Conservation (phyloP, 2,797 vertebrate genomes). For the Acrossocheilus fasciatus region DNA sequence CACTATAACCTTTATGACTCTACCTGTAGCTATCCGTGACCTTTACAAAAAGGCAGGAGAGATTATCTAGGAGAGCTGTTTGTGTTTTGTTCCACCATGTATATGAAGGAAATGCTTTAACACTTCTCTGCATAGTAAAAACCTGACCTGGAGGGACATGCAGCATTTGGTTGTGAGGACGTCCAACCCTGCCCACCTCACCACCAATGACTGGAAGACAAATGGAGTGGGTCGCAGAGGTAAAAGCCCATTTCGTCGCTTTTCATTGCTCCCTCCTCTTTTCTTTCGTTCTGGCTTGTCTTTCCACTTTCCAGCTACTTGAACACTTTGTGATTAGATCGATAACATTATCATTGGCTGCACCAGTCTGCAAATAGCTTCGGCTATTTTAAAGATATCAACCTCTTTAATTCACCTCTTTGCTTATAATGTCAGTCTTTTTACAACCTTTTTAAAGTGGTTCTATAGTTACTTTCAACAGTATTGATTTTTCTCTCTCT, state of each 20-base stretch:
- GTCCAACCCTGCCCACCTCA: constrained; percentile 91
- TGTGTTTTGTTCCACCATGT: neutral
- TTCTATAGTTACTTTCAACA: constrained; percentile 51
- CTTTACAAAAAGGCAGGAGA: constrained; percentile 56
- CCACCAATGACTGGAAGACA: constrained; percentile 92
- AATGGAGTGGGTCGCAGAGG: constrained; percentile 96
- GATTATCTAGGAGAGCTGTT: neutral
- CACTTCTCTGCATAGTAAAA: constrained; percentile 81
- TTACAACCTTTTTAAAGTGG: constrained; percentile 39
- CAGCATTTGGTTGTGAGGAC: constrained; percentile 97
- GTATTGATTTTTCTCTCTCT: constrained; percentile 55
- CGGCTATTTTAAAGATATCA: constrained; percentile 30
- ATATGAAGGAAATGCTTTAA: neutral
- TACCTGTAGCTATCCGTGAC: constrained; percentile 45
- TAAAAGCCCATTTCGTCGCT: constrained; percentile 64
- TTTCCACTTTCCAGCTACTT: constrained; percentile 27
- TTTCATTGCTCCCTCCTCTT: neutral
- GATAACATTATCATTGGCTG: constrained; percentile 39
- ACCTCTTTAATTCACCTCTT: constrained; percentile 43
- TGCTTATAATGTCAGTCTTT: constrained; percentile 48
- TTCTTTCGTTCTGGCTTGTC: constrained; percentile 1
- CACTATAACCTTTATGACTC: constrained; percentile 27
- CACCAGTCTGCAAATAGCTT: constrained; percentile 29
- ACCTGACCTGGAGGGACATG: constrained; percentile 99
- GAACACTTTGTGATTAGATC: constrained; percentile 6